Conservation (phyloP, 1,140 invertebrate species). For the Achatina immaculata region DNA sequence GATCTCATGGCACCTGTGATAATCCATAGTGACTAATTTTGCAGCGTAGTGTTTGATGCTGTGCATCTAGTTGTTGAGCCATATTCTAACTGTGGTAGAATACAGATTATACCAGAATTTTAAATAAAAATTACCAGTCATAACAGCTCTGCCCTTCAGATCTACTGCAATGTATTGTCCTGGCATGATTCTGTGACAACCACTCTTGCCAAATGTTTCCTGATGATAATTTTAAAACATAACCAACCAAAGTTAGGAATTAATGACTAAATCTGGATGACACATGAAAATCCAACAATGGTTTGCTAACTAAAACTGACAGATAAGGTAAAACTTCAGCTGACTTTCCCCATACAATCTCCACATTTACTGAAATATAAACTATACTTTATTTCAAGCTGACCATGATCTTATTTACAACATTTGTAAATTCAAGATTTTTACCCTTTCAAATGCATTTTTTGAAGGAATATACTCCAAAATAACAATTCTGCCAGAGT, state of each 20-base stretch:
- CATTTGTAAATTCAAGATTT: no score
- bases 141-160: constrained; percentile 97
- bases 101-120: no score
- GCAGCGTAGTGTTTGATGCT: no score
- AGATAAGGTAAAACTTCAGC: no score
- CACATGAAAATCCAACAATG: background rate
- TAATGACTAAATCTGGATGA: background rate
- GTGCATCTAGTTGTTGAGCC: no score
- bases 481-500: constrained; percentile 98
- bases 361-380: no score
- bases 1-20: no score
- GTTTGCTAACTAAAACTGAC: background rate
- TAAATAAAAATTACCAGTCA: constrained; percentile 88
- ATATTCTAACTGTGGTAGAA: no score
- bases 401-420: no score
- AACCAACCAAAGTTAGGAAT: constrained; percentile 13
- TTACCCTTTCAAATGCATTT: constrained; percentile 87
- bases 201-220: constrained; percentile 99
- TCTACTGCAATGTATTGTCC: constrained; percentile 99
- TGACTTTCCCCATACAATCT: no score
- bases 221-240: constrained; percentile 81
- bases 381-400: no score
- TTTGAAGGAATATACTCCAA: constrained; percentile 96
- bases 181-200: constrained; percentile 96
- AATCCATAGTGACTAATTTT: no score